Evolutionary conservation across 1,140 invertebrate genomes (phyloP).

Genomic region (Mesaphorura yosii): DNA sequence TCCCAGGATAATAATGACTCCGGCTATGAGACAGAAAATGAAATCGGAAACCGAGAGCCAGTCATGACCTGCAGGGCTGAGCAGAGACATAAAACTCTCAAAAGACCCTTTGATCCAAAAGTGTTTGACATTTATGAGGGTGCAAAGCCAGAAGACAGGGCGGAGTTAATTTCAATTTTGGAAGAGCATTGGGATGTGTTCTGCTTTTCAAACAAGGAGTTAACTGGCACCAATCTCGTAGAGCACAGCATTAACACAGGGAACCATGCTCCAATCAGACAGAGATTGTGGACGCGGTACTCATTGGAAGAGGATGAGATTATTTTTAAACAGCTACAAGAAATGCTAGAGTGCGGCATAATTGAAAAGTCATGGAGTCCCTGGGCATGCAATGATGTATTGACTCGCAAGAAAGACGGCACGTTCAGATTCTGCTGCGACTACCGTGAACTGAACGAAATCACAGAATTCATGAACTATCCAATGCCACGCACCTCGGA

Average conservation of each 20-base stretch:
- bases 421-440: neutral
- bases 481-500: constrained; percentile 1
- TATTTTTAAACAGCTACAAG: neutral
- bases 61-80: neutral
- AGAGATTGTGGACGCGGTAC: constrained; percentile 2
- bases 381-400: neutral
- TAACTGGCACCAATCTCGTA: neutral
- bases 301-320: neutral
- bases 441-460: neutral
- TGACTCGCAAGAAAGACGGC: neutral
- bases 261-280: neutral
- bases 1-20: too few relatives aligned
- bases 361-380: neutral
- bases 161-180: neutral
- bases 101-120: neutral
- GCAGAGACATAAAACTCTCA: neutral
- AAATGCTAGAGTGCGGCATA: neutral
- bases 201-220: neutral
- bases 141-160: neutral
- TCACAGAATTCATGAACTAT: neutral
- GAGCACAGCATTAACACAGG: constrained; percentile 2
- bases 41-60: neutral
- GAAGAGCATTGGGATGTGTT: constrained; percentile 1
- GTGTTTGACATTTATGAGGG: neutral
- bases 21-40: too few relatives aligned